Conservation (phyloP, 2,797 vertebrate species). For the Lagodon rhomboides region DNA sequence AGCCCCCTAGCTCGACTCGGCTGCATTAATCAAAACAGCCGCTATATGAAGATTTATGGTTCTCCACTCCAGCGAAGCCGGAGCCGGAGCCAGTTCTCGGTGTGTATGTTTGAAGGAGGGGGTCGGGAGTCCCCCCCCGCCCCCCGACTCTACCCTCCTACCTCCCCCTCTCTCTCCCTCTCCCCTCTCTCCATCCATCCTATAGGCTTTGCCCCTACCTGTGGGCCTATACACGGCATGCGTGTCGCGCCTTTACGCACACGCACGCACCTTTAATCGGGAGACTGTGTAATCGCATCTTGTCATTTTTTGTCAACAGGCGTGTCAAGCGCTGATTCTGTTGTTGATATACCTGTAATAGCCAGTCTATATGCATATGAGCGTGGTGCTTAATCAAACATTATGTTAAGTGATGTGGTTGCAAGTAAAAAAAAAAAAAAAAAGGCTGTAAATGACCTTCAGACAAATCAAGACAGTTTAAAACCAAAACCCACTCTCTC, state of each 20-base stretch:
- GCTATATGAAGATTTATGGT: slow-evolving; percentile 99
- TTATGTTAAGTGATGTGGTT: slow-evolving; percentile 48
- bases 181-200: slow-evolving; percentile 64
- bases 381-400: slow-evolving; percentile 55
- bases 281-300: slow-evolving; percentile 76
- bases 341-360: slow-evolving; percentile 63
- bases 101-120: slow-evolving; percentile 83
- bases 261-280: slow-evolving; percentile 73
- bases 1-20: slow-evolving; percentile 94
- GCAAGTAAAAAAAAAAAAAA: slow-evolving; percentile 19
- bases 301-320: slow-evolving; percentile 79
- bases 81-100: slow-evolving; percentile 84
- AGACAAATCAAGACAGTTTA: slow-evolving; percentile 19
- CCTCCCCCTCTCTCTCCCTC: slow-evolving; percentile 39
- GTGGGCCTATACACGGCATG: slow-evolving; percentile 67
- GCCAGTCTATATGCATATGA: slow-evolving; percentile 66
- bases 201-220: slow-evolving; percentile 75
- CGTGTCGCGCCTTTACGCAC: slow-evolving; percentile 61
- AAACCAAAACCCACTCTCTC: not conserved
- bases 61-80: slow-evolving; percentile 90
- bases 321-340: slow-evolving; percentile 63
- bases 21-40: slow-evolving; percentile 95
- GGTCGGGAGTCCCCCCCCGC: slow-evolving; percentile 66
- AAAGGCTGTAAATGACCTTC: slow-evolving; percentile 60
- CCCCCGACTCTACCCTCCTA: slow-evolving; percentile 23